Conservation (phyloP, 2,797 vertebrate species). For the Argentina silus region DNA sequence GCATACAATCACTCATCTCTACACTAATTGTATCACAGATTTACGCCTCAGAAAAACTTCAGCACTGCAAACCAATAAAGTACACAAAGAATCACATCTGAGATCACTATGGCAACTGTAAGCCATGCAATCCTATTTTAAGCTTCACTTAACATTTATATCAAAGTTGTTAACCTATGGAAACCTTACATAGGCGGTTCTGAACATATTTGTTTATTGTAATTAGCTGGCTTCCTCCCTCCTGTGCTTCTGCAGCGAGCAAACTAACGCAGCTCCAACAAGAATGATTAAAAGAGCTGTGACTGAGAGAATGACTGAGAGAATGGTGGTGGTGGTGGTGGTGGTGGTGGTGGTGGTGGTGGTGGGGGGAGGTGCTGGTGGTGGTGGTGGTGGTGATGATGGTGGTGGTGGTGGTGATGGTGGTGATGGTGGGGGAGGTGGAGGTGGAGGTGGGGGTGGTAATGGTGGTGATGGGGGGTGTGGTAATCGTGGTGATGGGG, state of each 20-base stretch:
- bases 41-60: conserved; percentile 65
- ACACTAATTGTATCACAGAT: conserved; percentile 51
- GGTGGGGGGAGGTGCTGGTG: neutral
- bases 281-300: conserved; percentile 62
- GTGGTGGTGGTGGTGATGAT: neutral
- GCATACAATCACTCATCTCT: conserved; percentile 57
- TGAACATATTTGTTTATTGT: conserved; percentile 79
- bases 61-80: conserved; percentile 72
- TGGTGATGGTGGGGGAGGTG: no score
- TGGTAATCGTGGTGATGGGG: conserved; percentile 25
- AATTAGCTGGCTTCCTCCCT: conserved; percentile 70
- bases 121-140: conserved; percentile 77
- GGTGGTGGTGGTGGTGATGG: no score
- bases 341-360: neutral
- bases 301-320: conserved; percentile 53
- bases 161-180: conserved; percentile 78
- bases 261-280: conserved; percentile 50
- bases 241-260: conserved; percentile 34
- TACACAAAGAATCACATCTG: conserved; percentile 67
- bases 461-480: conserved; percentile 38
- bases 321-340: neutral
- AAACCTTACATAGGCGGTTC: conserved; percentile 71
- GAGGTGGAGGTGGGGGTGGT: no score
- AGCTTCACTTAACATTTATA: conserved; percentile 81
- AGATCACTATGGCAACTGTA: conserved; percentile 81